A percentile compares a stretch with the other conserved stretches of the same genome.
Conservation (phyloP, 2,888 invertebrate genomes). For the Teleiodes luculella region DNA sequence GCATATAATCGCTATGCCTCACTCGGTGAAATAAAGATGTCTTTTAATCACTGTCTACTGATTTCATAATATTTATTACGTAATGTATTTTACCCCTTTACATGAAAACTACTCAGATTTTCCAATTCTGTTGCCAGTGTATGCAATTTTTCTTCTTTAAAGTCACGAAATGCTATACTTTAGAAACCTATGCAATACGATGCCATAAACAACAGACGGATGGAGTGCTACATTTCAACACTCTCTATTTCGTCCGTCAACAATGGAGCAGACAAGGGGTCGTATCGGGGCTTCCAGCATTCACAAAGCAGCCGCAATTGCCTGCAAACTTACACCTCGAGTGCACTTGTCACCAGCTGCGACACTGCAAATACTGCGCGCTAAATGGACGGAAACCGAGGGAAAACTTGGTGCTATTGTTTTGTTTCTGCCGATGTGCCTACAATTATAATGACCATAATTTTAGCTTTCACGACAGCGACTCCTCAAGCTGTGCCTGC, state of each 20-base stretch:
- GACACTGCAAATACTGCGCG: constrained; percentile 48
- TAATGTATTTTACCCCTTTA: too few relatives aligned
- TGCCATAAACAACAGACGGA: neutral
- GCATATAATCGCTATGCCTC: too few relatives aligned
- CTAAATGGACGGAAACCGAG: constrained; percentile 3
- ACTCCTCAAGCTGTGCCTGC: too few relatives aligned
- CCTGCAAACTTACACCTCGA: constrained; percentile 46
- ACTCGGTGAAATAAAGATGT: too few relatives aligned
- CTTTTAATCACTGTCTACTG: too few relatives aligned
- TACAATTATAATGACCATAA: too few relatives aligned
- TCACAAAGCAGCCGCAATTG: constrained; percentile 35
- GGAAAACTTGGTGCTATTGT: neutral
- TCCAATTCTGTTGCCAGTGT: too few relatives aligned
- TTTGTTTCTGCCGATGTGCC: neutral
- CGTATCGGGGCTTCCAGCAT: neutral
- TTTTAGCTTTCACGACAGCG: too few relatives aligned
- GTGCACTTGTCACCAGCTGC: constrained; percentile 41
- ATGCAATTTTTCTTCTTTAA: too few relatives aligned
- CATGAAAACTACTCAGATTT: too few relatives aligned
- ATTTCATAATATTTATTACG: too few relatives aligned
- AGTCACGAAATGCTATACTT: too few relatives aligned
- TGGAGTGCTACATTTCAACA: neutral
- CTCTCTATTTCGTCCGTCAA: neutral
- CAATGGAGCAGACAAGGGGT: neutral
- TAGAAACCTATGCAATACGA: neutral